A percentile compares a stretch with the other conserved stretches of the same genome.
Conservation (phyloP, 2,113 vertebrate genomes). For the Setophaga petechia region DNA sequence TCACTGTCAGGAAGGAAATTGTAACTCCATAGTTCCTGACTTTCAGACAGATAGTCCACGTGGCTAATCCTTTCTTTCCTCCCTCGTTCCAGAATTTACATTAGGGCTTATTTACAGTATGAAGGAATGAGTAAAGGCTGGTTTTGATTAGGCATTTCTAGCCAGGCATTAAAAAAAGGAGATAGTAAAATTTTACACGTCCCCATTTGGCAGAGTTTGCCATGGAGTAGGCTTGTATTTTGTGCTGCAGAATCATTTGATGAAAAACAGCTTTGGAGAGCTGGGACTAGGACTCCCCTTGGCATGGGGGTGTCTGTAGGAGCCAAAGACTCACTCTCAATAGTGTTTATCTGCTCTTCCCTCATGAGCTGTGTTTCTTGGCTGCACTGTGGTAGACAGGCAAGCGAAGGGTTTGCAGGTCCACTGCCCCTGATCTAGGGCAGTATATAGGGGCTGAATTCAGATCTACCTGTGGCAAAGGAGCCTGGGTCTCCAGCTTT, state of each 20-base stretch:
- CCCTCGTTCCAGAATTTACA: neutral
- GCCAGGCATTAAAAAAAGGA: neutral
- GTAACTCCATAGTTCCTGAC: neutral
- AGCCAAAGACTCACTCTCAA: neutral
- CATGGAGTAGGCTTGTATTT: neutral
- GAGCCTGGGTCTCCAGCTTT: neutral
- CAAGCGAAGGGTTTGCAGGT: neutral
- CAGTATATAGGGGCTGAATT: neutral
- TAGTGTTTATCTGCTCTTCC: neutral
- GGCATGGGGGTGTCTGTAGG: fast-evolving
- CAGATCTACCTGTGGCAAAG: neutral
- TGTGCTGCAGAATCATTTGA: neutral
- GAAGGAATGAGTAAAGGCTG: neutral
- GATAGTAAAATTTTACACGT: neutral
- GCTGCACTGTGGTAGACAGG: fast-evolving
- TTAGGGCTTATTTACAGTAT: neutral
- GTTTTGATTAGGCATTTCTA: neutral
- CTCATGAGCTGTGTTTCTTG: neutral
- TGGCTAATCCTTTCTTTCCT: conserved; percentile 17
- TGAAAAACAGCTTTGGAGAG: neutral
- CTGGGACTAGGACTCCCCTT: neutral
- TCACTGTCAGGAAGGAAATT: conserved; percentile 29
- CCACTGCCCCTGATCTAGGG: neutral
- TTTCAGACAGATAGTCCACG: neutral
- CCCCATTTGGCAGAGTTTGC: neutral